Conservation (phyloP, 2,888 invertebrate species). For the Kuschelorhynchus macadamiae region DNA sequence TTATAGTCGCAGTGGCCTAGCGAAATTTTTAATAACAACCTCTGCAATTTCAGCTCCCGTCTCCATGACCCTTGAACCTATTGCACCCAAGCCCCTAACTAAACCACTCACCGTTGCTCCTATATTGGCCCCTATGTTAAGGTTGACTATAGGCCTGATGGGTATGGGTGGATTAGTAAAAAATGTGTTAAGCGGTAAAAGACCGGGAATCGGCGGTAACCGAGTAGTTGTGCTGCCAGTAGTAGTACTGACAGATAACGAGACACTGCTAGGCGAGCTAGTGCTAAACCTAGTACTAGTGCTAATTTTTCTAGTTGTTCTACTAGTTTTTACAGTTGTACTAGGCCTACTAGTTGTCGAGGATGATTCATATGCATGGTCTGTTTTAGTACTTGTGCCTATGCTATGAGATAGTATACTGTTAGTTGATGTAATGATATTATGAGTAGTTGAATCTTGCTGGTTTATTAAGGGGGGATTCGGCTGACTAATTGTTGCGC, state of each 20-base stretch:
- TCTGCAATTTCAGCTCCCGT: slow-evolving; percentile 65
- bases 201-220: slow-evolving; percentile 24
- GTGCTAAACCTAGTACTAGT: slow-evolving; percentile 19
- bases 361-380: slow-evolving; percentile 37
- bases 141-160: slow-evolving; percentile 51
- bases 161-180: slow-evolving; percentile 51
- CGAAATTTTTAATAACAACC: slow-evolving; percentile 59
- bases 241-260: slow-evolving; percentile 32
- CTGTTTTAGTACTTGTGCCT: slow-evolving; percentile 27
- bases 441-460: slow-evolving; percentile 10
- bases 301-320: slow-evolving; percentile 33
- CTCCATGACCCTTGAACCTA: slow-evolving; percentile 61
- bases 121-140: slow-evolving; percentile 55
- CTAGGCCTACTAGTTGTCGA: not conserved
- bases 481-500: too few species aligned
- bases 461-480: too few species aligned
- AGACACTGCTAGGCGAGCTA: slow-evolving; percentile 31
- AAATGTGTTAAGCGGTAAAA: slow-evolving; percentile 48
- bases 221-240: slow-evolving; percentile 13
- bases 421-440: slow-evolving; percentile 37
- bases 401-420: slow-evolving; percentile 33
- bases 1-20: slow-evolving; percentile 47
- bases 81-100: slow-evolving; percentile 57
- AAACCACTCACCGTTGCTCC: slow-evolving; percentile 62
- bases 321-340: slow-evolving; percentile 33